Percentiles rank a stretch among this genome's conserved stretches.
phyloP scores from a whole-genome alignment of 1,140 invertebrate species.

The Agrilus planipennis region DNA sequence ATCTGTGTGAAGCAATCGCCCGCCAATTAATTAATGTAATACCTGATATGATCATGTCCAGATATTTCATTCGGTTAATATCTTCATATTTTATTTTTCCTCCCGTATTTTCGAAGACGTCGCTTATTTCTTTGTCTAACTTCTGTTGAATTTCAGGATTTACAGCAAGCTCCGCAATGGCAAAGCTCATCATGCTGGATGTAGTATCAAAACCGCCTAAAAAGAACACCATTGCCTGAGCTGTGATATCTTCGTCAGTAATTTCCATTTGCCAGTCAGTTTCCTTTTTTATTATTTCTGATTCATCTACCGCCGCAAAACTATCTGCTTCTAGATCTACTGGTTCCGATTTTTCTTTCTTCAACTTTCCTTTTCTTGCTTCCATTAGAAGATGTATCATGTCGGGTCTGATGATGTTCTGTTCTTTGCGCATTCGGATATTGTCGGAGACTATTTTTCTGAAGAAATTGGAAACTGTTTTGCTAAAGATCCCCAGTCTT shows the following conservation, averaged over 20 bases:
- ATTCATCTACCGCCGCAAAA: conserved; percentile 29
- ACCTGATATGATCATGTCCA: conserved; percentile 25
- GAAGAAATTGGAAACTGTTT: conserved; percentile 19
- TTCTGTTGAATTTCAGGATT: conserved; percentile 39
- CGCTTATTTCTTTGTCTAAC: conserved; percentile 28
- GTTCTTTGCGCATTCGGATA: conserved; percentile 28
- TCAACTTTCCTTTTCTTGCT: conserved; percentile 30
- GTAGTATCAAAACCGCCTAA: conserved; percentile 51
- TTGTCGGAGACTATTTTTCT: conserved; percentile 27
- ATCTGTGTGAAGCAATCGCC: no score
- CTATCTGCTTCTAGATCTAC: conserved; percentile 31
- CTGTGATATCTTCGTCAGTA: conserved; percentile 47
- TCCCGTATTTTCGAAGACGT: conserved; percentile 7
- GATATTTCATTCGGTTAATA: conserved; percentile 21
- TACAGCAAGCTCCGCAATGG: conserved; percentile 36
- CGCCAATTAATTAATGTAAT: not conserved
- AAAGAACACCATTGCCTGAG: conserved; percentile 47
- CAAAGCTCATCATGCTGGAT: conserved; percentile 24
- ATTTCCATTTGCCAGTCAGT: conserved; percentile 12
- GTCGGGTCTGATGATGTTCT: conserved; percentile 32
- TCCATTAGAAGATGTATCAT: conserved; percentile 37
- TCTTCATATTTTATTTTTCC: conserved; percentile 19
- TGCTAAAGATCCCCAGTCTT: conserved; percentile 19
- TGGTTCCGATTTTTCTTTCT: no score
- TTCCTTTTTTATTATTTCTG: conserved; percentile 1